These are phyloP conservation scores for Nematostella vectensis DNA, from an alignment of 92 coral and sea anemone genomes.

Conservation along the genomic window DNA sequence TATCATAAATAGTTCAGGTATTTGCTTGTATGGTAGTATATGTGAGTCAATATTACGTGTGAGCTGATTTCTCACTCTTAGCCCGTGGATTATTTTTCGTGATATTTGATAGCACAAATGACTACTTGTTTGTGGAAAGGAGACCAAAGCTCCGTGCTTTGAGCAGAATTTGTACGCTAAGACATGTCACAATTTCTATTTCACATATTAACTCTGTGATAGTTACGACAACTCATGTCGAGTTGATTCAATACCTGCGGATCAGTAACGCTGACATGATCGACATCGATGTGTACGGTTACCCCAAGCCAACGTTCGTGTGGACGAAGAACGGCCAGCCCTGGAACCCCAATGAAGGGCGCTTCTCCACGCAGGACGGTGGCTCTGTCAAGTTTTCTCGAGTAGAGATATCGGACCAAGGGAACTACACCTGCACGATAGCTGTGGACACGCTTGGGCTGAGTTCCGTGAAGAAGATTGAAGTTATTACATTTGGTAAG, in stretches of 20 bases:
- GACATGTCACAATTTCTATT: too few species aligned
- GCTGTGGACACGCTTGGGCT: conserved; percentile 7
- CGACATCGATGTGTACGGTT: conserved; percentile 15
- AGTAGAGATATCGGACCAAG: conserved; percentile 20
- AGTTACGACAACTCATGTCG: too few species aligned
- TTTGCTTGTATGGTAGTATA: too few species aligned
- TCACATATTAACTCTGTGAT: too few species aligned
- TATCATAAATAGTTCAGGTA: too few species aligned
- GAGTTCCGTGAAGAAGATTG: conserved; percentile 9
- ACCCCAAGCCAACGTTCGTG: conserved; percentile 26
- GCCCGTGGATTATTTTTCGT: too few species aligned
- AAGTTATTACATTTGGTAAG: conserved; percentile 35
- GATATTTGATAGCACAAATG: too few species aligned
- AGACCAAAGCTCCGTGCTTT: too few species aligned
- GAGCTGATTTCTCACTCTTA: neutral
- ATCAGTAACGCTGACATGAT: conserved; percentile 27
- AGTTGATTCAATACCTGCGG: conserved; percentile 15
- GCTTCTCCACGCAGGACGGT: conserved; percentile 6
- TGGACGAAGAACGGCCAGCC: conserved; percentile 36
- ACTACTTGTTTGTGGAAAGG: too few species aligned
- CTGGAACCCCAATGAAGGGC: conserved; percentile 17
- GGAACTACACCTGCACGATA: conserved; percentile 24
- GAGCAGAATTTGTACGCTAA: too few species aligned
- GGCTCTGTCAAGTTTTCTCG: conserved; percentile 18
- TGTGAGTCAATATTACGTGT: too few species aligned